A percentile compares a stretch with the other conserved stretches of the same genome.
phyloP scores from a whole-genome alignment of 2,113 vertebrate species.

The Lophura nycthemera region DNA sequence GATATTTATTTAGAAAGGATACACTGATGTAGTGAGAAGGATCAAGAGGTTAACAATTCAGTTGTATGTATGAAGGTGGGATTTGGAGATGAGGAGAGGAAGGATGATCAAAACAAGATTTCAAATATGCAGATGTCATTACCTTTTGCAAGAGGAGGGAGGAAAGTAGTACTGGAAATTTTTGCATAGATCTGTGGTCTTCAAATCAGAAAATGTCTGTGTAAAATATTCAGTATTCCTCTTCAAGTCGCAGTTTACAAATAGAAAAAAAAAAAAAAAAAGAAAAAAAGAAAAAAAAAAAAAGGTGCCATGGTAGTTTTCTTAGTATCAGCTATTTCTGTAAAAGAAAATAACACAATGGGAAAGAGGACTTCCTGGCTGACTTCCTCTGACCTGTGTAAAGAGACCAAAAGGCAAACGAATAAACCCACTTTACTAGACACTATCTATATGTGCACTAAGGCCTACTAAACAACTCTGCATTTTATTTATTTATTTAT shows the following conservation, averaged over 20 bases:
- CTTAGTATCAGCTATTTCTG: background rate
- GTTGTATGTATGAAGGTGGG: background rate
- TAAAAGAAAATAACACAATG: background rate
- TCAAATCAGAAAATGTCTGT: background rate
- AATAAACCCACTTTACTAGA: background rate
- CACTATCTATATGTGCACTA: background rate
- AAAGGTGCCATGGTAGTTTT: background rate
- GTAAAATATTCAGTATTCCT: background rate
- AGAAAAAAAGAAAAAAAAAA: background rate
- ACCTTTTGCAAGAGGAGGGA: background rate
- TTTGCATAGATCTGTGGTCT: background rate
- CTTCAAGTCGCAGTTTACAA: background rate
- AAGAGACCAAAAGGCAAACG: background rate
- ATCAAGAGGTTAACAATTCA: background rate
- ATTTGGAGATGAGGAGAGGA: background rate
- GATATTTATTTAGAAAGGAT: background rate
- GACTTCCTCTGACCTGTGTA: background rate
- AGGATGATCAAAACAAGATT: background rate
- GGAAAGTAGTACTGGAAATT: background rate
- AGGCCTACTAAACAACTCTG: background rate
- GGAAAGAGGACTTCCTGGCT: background rate
- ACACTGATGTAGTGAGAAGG: background rate
- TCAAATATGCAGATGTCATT: background rate
- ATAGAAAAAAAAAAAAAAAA: background rate
- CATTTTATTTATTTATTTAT: background rate